Evolutionary conservation across 2,797 vertebrate genomes (phyloP), one percentile per base, ranked within the genome.

Genomic region (Sebastes umbrosus): DNA sequence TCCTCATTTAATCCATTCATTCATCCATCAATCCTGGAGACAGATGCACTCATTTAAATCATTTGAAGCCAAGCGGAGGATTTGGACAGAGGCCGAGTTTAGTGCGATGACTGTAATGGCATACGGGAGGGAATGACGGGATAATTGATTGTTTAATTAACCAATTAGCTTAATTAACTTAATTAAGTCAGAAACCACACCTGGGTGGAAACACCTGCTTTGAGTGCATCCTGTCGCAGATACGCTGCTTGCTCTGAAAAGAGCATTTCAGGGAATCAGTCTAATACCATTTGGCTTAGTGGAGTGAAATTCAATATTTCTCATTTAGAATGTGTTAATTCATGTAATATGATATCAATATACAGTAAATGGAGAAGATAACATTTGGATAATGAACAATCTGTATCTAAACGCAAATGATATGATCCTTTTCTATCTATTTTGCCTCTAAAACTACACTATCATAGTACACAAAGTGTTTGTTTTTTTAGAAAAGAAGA

Each of bases 71-170:
- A 71, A 84, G 74, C 69, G 85, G 55, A 80, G 80, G 22, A 86
- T 83, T 87, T 93, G 92, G 90, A 91, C 71, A 13, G 66, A 73
- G 84, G 84, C 90, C 50, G 73, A 87, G 79, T 13, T 52, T 8
- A 24, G 73, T 57, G 73, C 29, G 50, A 84, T 91, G 88, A 57
- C 83, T 75, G 39, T 83, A 83, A 87, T 86, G 86, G 59, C 86
- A 71, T 84, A 69, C 18, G 27, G 77, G 84, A 82, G 16, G 12
- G 46, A 79, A 88, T 88, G 84, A 92, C 88, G 82, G 83, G 79
- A 88, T 92, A 91, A 94, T 90, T 84, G 87, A 90, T 90, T 90
- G 87, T 92, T 92, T 89, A 89, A 93, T 92, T 83, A 88, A 84
- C 79, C 85, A 92, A 89, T 94, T 92, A 90, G 75, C 75, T 71